Evolutionary conservation across 2,113 vertebrate genomes (phyloP), one percentile per base, ranked within the genome.

Genomic region (Heterotilapia buettikoferi): DNA sequence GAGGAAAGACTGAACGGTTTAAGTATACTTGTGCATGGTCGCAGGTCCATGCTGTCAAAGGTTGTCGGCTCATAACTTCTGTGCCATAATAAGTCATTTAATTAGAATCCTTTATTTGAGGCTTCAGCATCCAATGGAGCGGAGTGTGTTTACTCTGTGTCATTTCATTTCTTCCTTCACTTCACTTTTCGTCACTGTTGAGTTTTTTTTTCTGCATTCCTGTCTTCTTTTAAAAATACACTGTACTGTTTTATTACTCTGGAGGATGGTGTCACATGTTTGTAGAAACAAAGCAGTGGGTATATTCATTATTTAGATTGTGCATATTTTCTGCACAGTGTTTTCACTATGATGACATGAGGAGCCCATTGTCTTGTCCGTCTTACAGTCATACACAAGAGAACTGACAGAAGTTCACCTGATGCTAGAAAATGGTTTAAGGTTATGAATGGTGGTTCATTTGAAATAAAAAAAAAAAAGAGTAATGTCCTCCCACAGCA

Each of bases 91-190:
- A 82, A 84, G 84, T 85, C 13, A 82, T 90, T 84, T 84, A 86
- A 90, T 78, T 82, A 61, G 79, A 82, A n/a, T 84, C 57, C 63
- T 18, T 45, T 81, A 90, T 84, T 81, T 26, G 56, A 91, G 31
- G 79, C 68, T 86, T 87, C 86, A 92, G 86, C 81, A 71, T 16
- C 53, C 11, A 76, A 16, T 7, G 16, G 84, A 84, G 82, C 79
- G 12, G 24, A 59, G 43, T 61, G 24, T n/a, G 66, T 76, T 84
- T 47, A 80, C 84, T 88, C 53, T 61, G 71, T 76, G 86, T 57
- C 38, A 84, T 78, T 80, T 84, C 9, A 36, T 47, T 80, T 84
- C 31, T 36, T 66, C 5, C 8, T 4, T 33, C 43, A 4, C 6
- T 80, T 61, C 57, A 61, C 57, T 61, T 61, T 61, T 19, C 0